Evolutionary conservation across 2,113 vertebrate genomes (phyloP), one percentile per base, ranked within the genome.

Genomic region (Dicentrarchus labrax): DNA sequence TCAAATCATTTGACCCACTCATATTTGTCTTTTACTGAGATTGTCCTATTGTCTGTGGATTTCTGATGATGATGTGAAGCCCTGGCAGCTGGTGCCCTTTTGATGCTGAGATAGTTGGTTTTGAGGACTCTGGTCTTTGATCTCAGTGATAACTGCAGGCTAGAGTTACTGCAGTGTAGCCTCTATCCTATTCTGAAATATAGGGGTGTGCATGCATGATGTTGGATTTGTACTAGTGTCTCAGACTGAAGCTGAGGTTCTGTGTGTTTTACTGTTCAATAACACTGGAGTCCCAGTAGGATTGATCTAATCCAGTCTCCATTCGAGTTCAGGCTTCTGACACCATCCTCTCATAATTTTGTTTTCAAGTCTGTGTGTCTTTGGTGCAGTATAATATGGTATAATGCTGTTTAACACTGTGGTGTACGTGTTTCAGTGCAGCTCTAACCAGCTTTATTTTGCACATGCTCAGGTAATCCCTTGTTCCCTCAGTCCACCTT

Each of bases 171-270:
- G 15, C 53, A 36, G 16, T 43, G 45, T 17, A 39, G 36, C 65
- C 48, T 64, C n/a, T 53, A 13, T 3, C 30, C 30, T 30, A 41
- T 16, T 48, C 24, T 72, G 45, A 47, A 72, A 68, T 39, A 48
- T 19, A 56, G 9, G 8, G 5, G 8, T 53, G 70, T 71, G 59
- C 19, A 56, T 30, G 2, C 41, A 41, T n/a, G 12, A 3, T 16
- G 47, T 8, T 22, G 48, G 8, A 30, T 54, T 60, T 59, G 90
- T 91, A 84, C 45, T 53, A 66, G 85, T 24, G 8, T 90, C 71
- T 83, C 45, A 2, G 15, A 39, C 12, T 60, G 57, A 59, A 68
- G 45, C 54, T 45, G 19, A 30, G 30, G 30, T 30, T n/a, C 43
- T 60, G 11, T 12, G 10, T 12, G 15, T 13, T 24, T 62, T 15